These are phyloP conservation scores for Catocala fraxini DNA, from an alignment of 2,888 invertebrate genomes.

Conservation along the genomic window DNA sequence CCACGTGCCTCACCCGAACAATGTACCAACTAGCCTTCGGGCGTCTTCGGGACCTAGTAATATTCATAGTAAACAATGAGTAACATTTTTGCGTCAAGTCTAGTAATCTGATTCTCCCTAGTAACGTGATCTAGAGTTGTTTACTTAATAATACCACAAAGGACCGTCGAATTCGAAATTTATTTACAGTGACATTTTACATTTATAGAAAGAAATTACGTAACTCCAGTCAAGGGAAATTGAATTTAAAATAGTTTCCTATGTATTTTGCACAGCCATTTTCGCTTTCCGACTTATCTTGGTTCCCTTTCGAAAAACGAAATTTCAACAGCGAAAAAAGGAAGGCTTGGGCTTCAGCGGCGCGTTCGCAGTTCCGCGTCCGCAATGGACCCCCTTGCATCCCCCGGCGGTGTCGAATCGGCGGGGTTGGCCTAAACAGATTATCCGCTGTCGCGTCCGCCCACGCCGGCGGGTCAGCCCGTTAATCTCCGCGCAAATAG, in stretches of 20 bases:
- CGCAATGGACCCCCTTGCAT: slow-evolving; percentile 41
- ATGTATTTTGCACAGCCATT: neutral
- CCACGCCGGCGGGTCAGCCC: slow-evolving; percentile 56
- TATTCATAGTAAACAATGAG: slow-evolving; percentile 55
- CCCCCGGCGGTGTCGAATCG: slow-evolving; percentile 34
- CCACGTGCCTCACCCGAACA: slow-evolving; percentile 60
- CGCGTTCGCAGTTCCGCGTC: slow-evolving; percentile 32
- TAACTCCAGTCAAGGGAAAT: neutral
- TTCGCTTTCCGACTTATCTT: neutral
- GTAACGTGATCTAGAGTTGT: neutral
- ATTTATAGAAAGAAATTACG: neutral
- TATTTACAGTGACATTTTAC: too few relatives aligned
- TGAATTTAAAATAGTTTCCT: neutral
- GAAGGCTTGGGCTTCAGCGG: slow-evolving; percentile 5
- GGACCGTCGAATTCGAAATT: too few relatives aligned
- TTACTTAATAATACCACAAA: too few relatives aligned
- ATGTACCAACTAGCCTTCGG: slow-evolving; percentile 51
- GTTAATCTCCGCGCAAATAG: slow-evolving; percentile 79
- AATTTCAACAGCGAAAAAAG: slow-evolving; percentile 12
- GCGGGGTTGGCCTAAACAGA: slow-evolving; percentile 63
- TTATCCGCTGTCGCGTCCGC: slow-evolving; percentile 62
- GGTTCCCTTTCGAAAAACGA: neutral
- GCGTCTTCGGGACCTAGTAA: slow-evolving; percentile 44
- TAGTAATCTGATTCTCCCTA: neutral
- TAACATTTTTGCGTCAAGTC: slow-evolving; percentile 22